Base-by-base conservation (phyloP, 2,888 invertebrate species). In the Anticlea derivata region DNA sequence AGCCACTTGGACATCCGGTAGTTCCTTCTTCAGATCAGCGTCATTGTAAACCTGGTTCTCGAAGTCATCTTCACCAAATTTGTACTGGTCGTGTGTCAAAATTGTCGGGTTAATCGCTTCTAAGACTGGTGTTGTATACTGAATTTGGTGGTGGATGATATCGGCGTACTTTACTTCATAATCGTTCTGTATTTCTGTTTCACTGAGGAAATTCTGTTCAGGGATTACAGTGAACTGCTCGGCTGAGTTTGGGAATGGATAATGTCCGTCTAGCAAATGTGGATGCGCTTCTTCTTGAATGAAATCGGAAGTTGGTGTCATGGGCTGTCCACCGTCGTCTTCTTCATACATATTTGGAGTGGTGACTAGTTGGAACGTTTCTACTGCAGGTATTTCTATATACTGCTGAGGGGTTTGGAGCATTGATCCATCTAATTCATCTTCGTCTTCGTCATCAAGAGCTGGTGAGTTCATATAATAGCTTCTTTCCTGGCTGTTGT, bases 311-410 rank as follows among this genome's bases (percentile, higher is more conserved):
- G 85, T 84, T 1, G 91, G 91, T 5, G 91, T 91, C 59, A 93
- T 68, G 31, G 93, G 92, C 58, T 91, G 91, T 11, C 90, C 88
- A 38, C 92, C 92, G 62, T 94, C 94, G 53, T 93, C 93, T 73
- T 94, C 93, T 53, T 93, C 93, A 50, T 93, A 93, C 43, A 92
- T 74, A 61, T 87, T 85, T 39, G 91, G 89, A 6, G 92, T 89
- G 5, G 93, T 90, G 7, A 94, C 91, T 58, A 94, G 72, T 64
- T 94, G 94, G 68, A 94, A 94, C 2, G 92, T 87, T 72, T 93
- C 93, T 4, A 92, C 87, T 5, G 92, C 88, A 37, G 92, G 91
- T 41, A 94, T 81, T 60, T 93, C 89, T 23, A 93, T 82, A 65
- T 93, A 94, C 49, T 93, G 83, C 26, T 83, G 90, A 0, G 92